Percentiles rank a stretch among this genome's conserved stretches.
phyloP scores from a whole-genome alignment of 2,888 invertebrate species.

The Zele albiditarsus region DNA sequence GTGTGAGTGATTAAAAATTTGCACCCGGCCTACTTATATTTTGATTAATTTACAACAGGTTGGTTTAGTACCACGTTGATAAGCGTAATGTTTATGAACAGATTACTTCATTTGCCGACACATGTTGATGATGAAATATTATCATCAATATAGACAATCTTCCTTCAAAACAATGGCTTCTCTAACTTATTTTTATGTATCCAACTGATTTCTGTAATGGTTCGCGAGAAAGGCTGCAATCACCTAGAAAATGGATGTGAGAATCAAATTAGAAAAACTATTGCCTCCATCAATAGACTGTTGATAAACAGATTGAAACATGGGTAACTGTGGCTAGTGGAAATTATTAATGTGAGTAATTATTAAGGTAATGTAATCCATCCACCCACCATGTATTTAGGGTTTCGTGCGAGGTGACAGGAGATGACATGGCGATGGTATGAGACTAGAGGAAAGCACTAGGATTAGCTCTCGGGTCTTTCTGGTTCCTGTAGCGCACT shows the following conservation, averaged over 20 bases:
- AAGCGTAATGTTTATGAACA: constrained; percentile 25
- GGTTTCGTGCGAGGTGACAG: constrained; percentile 68
- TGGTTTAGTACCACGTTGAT: constrained; percentile 9
- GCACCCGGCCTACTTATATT: background rate
- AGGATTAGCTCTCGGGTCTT: constrained; percentile 97
- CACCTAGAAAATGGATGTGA: constrained; percentile 84
- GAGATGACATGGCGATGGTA: constrained; percentile 69
- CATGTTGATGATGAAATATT: constrained; percentile 37
- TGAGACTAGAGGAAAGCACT: constrained; percentile 95
- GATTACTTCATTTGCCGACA: background rate
- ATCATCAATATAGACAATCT: constrained; percentile 74
- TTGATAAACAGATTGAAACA: background rate
- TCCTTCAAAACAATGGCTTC: constrained; percentile 82
- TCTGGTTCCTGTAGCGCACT: constrained; percentile 97
- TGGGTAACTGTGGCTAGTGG: background rate
- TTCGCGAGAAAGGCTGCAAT: constrained; percentile 87
- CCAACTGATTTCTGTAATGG: constrained; percentile 86
- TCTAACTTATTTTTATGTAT: constrained; percentile 83
- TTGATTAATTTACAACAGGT: background rate
- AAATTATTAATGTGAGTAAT: constrained; percentile 9
- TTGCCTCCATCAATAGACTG: no score
- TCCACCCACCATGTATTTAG: constrained; percentile 70
- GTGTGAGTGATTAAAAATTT: background rate
- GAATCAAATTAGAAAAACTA: constrained; percentile 80
- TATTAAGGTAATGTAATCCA: background rate